Conservation (phyloP, 2,888 invertebrate genomes). For the Venustoraphidia nigricollis region DNA sequence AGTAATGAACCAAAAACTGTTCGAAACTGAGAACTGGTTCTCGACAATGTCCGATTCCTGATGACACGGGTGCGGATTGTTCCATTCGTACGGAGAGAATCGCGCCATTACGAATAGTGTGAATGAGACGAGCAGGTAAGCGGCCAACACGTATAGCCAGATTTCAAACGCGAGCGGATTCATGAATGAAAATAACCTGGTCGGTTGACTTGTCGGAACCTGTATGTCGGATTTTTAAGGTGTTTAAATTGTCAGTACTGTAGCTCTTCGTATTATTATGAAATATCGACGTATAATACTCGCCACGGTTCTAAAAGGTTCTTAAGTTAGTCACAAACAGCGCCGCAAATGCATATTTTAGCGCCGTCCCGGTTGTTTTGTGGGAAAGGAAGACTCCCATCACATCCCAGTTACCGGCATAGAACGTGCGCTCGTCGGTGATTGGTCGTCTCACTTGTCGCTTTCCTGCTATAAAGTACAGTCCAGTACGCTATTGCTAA, state of each 20-base stretch:
- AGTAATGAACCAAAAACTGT: conserved; percentile 82
- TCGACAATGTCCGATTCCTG: conserved; percentile 74
- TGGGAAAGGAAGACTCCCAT: too few species aligned
- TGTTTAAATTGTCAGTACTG: neutral
- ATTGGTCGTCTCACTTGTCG: too few species aligned
- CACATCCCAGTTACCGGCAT: too few species aligned
- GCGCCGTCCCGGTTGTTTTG: too few species aligned
- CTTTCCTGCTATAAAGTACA: too few species aligned
- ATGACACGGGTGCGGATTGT: conserved; percentile 64
- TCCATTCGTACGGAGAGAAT: conserved; percentile 95
- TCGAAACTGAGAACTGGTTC: conserved; percentile 93
- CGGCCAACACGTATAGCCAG: conserved; percentile 88
- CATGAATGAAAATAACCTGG: conserved; percentile 85
- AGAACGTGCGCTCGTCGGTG: too few species aligned
- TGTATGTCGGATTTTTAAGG: conserved; percentile 23
- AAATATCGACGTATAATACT: too few species aligned
- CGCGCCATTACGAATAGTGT: conserved; percentile 92
- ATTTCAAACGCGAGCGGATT: conserved; percentile 93
- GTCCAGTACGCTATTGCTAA: too few species aligned
- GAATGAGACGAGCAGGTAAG: conserved; percentile 85
- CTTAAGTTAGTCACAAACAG: too few species aligned
- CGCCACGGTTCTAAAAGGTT: too few species aligned
- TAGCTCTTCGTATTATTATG: neutral
- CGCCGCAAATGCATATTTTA: too few species aligned
- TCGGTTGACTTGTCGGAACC: conserved; percentile 82